Base-by-base conservation (phyloP, 2,113 vertebrate species). In the Xiphophorus hellerii region DNA sequence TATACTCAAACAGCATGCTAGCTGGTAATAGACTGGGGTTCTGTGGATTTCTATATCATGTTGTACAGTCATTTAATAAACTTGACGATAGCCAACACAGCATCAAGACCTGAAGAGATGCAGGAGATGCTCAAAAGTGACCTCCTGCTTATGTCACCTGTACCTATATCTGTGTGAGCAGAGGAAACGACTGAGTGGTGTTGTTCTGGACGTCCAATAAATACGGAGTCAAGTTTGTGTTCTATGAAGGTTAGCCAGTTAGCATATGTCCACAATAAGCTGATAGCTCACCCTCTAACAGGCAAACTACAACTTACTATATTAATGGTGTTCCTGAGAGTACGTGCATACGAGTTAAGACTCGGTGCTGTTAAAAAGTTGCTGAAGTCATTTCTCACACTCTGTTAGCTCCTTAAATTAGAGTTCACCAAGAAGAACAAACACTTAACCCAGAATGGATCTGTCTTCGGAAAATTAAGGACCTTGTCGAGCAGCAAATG, bases 231-330 rank as follows among this genome's bases (percentile, higher is more conserved):
- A 58, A 58, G 51, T 58, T 58, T 20, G 17, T 48, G 4, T 17
- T 25, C 51, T 58, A 22, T n/a, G 25, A 25, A 58, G 51, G 73
- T 74, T 82, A 87, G 88, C 85, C n/a, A 13, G 78, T 60, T 90
- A 89, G 88, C 90, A 73, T 73, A 27, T 69, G 69, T 83, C 51
- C 15, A 5, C 17, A 20, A 78, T 62, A 66, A 77, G 31, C 58
- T 66, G 48, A 60, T 63, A 48, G 15, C 17, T 63, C 0, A 0
- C 14, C 29, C 22, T 66, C 74, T 12, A 20, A 29, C 14, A 64
- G 69, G 29, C 61, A 35, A 62, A 67, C 0, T 25, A 15, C 54
- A 27, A 25, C 27, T 63, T 63, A 25, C 17, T 27, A 33, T 27
- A 33, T 20, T 54, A 51, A 31, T n/a, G 37, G 28, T 7, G n/a